These are phyloP conservation scores for Mycetomoellerius zeteki DNA, from an alignment of 1,140 invertebrate species.

Conservation along the genomic window DNA sequence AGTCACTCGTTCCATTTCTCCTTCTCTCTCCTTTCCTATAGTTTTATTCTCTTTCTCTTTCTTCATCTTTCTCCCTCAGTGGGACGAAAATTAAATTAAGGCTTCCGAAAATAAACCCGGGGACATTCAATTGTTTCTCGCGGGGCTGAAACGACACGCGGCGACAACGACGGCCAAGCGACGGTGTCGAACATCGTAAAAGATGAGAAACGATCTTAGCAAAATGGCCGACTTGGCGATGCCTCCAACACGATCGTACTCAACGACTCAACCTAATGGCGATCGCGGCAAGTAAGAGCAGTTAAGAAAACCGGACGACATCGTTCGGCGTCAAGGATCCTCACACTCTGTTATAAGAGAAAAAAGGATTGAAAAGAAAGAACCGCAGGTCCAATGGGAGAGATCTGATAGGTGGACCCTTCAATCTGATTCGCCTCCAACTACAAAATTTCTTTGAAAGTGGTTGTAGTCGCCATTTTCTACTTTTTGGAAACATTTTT, in stretches of 20 bases:
- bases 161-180: constrained; percentile 57
- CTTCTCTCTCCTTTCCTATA: neutral
- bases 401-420: constrained; percentile 2
- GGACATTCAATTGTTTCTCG: constrained; percentile 81
- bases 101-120: constrained; percentile 82
- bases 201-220: constrained; percentile 80
- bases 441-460: neutral
- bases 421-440: neutral
- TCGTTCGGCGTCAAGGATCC: constrained; percentile 3
- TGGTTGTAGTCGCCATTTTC: neutral
- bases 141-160: constrained; percentile 69
- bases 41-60: constrained; percentile 41
- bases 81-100: constrained; percentile 80
- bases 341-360: neutral
- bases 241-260: constrained; percentile 41
- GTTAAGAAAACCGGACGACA: constrained; percentile 25
- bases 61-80: constrained; percentile 42
- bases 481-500: neutral
- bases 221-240: constrained; percentile 75
- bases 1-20: constrained; percentile 59
- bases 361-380: constrained; percentile 47
- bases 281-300: constrained; percentile 32
- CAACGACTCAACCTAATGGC: neutral
- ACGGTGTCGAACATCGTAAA: constrained; percentile 75
- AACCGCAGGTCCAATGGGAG: neutral